These are phyloP conservation scores for Littorina saxatilis DNA, from an alignment of 1,140 invertebrate species.

Conservation along the genomic window DNA sequence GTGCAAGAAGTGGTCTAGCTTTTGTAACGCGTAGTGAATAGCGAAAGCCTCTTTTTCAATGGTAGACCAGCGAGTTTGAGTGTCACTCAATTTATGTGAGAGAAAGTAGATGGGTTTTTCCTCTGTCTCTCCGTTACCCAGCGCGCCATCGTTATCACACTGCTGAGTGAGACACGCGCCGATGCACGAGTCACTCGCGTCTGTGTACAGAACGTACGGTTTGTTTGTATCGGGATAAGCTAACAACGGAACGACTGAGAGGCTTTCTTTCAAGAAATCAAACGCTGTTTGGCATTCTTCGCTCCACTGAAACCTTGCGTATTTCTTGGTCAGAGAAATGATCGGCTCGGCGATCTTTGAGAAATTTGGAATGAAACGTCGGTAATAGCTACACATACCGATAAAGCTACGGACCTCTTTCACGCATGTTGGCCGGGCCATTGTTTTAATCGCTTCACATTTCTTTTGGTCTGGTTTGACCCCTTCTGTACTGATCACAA, in stretches of 20 bases:
- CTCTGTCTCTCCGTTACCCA: neutral
- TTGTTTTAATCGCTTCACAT: constrained; percentile 46
- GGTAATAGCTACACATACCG: constrained; percentile 76
- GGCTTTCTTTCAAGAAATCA: constrained; percentile 50
- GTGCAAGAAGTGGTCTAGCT: constrained; percentile 57
- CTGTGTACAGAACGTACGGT: constrained; percentile 48
- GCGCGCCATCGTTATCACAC: neutral
- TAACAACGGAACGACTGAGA: constrained; percentile 48
- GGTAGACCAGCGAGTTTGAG: constrained; percentile 43
- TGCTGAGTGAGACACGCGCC: constrained; percentile 43
- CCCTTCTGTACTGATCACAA: constrained; percentile 37
- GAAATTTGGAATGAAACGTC: constrained; percentile 74
- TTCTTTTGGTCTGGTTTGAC: constrained; percentile 46
- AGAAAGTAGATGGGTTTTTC: constrained; percentile 52
- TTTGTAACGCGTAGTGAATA: constrained; percentile 57
- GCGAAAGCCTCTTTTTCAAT: constrained; percentile 57
- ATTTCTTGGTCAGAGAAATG: constrained; percentile 71
- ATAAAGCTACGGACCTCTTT: constrained; percentile 75
- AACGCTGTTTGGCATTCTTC: constrained; percentile 48
- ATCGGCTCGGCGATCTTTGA: constrained; percentile 70
- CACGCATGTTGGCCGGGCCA: constrained; percentile 66
- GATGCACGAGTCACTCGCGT: constrained; percentile 40
- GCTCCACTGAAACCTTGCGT: constrained; percentile 60
- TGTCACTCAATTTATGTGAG: constrained; percentile 47
- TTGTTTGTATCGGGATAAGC: constrained; percentile 43